Percentiles rank a stretch among this genome's conserved stretches.
These are phyloP conservation scores for Atrichornis clamosus DNA, from an alignment of 2,113 vertebrate genomes.

Conservation along the genomic window DNA sequence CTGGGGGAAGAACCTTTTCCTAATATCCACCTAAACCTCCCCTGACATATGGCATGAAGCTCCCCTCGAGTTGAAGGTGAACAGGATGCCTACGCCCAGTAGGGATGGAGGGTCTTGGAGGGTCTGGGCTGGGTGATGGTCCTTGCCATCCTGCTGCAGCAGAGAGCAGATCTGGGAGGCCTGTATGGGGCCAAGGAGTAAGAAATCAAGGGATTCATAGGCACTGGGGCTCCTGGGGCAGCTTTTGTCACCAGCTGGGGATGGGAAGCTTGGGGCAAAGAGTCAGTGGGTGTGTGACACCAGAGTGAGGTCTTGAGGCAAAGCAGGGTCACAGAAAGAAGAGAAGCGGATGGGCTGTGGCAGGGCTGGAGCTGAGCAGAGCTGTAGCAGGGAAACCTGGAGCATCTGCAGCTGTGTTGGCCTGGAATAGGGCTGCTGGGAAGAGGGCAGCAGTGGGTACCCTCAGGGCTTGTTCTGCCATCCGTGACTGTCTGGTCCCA, in stretches of 20 bases:
- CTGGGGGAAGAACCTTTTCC: background rate
- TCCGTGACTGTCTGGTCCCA: too few species aligned
- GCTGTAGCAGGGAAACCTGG: background rate
- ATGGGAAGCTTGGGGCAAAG: background rate
- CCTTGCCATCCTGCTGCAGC: background rate
- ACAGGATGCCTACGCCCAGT: background rate
- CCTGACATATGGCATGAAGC: background rate
- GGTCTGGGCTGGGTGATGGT: background rate
- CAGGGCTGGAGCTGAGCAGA: background rate
- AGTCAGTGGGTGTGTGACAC: background rate
- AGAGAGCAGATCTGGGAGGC: background rate
- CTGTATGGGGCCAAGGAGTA: rapidly evolving
- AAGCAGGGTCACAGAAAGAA: background rate
- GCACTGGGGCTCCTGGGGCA: background rate
- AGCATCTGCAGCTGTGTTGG: rapidly evolving
- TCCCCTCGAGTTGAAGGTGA: rapidly evolving
- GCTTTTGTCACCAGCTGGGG: rapidly evolving
- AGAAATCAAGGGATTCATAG: background rate
- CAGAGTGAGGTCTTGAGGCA: background rate
- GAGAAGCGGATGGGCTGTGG: rapidly evolving
- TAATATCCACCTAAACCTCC: rapidly evolving
- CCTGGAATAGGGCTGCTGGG: background rate
- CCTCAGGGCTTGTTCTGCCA: background rate
- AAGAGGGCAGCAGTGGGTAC: background rate
- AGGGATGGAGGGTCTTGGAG: background rate